Percentiles rank a stretch among this genome's conserved stretches.
Evolutionary conservation across 2,797 vertebrate species (phyloP).

Genomic region (Pygocentrus nattereri): DNA sequence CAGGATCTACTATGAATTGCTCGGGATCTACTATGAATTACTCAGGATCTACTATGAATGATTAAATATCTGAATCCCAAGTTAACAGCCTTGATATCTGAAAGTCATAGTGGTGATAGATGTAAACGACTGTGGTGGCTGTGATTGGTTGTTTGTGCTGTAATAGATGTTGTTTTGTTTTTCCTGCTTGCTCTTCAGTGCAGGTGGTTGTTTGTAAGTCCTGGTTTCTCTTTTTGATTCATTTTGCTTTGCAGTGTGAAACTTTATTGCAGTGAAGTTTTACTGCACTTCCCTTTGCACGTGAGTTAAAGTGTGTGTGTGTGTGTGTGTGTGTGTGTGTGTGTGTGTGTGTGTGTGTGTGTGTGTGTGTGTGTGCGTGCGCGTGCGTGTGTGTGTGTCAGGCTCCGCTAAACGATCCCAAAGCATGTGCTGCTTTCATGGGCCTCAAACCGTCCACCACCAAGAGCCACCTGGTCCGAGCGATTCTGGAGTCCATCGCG

Average conservation of each 20-base stretch:
- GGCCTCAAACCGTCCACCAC: slow-evolving; percentile 92
- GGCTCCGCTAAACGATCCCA: slow-evolving; percentile 90
- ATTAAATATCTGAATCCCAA: too few species aligned
- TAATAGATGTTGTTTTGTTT: slow-evolving; percentile 55
- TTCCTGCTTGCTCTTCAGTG: slow-evolving; percentile 33
- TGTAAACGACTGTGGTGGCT: background rate
- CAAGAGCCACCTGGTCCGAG: slow-evolving; percentile 90
- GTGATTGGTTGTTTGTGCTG: background rate
- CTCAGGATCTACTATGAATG: too few species aligned
- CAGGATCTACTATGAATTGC: too few species aligned
- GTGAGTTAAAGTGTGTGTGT: too few species aligned
- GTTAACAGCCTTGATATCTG: background rate
- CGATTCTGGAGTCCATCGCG: slow-evolving; percentile 92
- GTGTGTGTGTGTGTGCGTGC: slow-evolving; percentile 61
- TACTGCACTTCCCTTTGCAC: too few species aligned
- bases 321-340: too few species aligned
- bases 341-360: background rate
- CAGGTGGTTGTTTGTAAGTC: slow-evolving; percentile 61
- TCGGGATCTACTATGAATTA: too few species aligned
- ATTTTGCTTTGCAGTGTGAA: background rate
- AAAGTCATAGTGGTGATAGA: background rate
- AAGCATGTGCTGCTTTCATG: slow-evolving; percentile 91
- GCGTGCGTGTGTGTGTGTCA: slow-evolving; percentile 74
- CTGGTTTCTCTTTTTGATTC: background rate
- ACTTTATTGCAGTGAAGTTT: background rate